phyloP scores from a whole-genome alignment of 2,888 invertebrate genomes.

The Omphaloscelis lunosa region DNA sequence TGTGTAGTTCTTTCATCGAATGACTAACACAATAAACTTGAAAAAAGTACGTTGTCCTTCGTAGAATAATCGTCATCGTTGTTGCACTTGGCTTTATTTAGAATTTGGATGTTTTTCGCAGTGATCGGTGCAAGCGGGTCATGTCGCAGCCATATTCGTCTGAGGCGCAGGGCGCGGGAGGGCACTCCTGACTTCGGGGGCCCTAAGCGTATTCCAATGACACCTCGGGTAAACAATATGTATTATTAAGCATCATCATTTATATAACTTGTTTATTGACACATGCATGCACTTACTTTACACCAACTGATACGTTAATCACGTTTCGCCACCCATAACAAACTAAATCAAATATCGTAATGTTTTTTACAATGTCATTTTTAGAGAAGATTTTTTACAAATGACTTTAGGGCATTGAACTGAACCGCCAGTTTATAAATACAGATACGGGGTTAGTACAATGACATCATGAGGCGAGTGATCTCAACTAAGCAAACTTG shows the following conservation, averaged over 20 bases:
- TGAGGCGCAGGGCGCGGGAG: slow-evolving; percentile 19
- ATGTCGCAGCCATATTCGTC: slow-evolving; percentile 26
- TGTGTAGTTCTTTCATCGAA: background rate
- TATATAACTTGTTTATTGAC: slow-evolving; percentile 51
- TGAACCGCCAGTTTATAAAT: slow-evolving; percentile 32
- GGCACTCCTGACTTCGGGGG: slow-evolving; percentile 4
- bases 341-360: slow-evolving; percentile 39
- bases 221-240: slow-evolving; percentile 62
- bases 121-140: slow-evolving; percentile 34
- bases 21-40: slow-evolving; percentile 5
- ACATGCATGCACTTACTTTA: slow-evolving; percentile 28
- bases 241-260: slow-evolving; percentile 49
- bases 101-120: slow-evolving; percentile 56
- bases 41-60: background rate
- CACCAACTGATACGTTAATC: slow-evolving; percentile 38
- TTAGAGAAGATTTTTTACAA: slow-evolving; percentile 48
- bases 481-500: slow-evolving; percentile 11
- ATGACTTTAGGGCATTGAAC: slow-evolving; percentile 59
- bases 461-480: slow-evolving; percentile 48
- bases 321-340: slow-evolving; percentile 40
- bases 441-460: slow-evolving; percentile 23
- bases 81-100: slow-evolving; percentile 15
- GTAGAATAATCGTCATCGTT: slow-evolving; percentile 2
- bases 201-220: slow-evolving; percentile 51
- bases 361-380: slow-evolving; percentile 29